These are phyloP conservation scores for Ceraclea dissimilis DNA, from an alignment of 2,888 invertebrate genomes.

Conservation along the genomic window DNA sequence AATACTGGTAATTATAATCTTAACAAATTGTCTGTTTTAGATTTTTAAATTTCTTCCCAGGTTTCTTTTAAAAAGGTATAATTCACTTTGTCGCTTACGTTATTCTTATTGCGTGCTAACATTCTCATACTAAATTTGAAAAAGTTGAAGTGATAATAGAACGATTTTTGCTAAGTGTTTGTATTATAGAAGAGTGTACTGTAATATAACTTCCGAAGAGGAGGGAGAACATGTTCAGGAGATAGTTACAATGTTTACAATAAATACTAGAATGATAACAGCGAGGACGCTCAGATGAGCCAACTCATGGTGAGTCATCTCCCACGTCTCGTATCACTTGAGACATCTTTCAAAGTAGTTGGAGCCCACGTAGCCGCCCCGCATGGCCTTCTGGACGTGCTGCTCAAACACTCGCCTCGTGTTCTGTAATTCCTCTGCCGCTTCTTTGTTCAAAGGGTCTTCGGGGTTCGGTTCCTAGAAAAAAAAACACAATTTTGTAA, in stretches of 20 bases:
- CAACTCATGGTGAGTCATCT: background rate
- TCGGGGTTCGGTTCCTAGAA: conserved; percentile 94
- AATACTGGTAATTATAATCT: no score
- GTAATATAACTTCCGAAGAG: no score
- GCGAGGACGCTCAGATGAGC: background rate
- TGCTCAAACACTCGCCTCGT: conserved; percentile 92
- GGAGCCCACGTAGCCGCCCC: conserved; percentile 90
- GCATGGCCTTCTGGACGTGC: conserved; percentile 93
- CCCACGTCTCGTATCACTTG: conserved; percentile 56
- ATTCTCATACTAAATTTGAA: no score
- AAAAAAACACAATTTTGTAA: conserved; percentile 10
- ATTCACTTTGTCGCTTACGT: no score
- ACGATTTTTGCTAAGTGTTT: no score
- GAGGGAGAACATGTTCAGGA: no score
- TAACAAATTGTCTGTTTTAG: no score
- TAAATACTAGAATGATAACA: background rate
- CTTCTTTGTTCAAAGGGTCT: conserved; percentile 97
- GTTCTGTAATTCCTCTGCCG: conserved; percentile 92
- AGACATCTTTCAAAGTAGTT: conserved; percentile 94
- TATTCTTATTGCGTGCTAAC: no score
- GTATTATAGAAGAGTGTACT: no score
- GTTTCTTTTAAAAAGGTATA: no score
- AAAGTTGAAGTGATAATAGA: no score
- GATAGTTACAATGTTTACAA: background rate
- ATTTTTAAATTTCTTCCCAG: no score